Percentiles rank a stretch among this genome's conserved stretches.
Evolutionary conservation across 2,888 invertebrate species (phyloP).

Genomic region (Stenchaetothrips biformis): DNA sequence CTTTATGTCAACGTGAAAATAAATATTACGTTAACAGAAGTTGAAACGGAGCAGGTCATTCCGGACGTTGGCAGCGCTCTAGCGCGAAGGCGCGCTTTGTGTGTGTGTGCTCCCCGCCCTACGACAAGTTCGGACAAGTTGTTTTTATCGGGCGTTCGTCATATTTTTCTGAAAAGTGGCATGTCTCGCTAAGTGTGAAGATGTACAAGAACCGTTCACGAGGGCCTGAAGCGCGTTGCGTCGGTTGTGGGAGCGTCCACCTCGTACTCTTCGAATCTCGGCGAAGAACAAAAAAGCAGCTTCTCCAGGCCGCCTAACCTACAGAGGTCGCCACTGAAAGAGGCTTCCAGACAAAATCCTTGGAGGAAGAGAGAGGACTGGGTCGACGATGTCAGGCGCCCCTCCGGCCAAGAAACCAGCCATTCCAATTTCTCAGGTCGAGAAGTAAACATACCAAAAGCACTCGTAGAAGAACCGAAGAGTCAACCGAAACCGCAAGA

Average conservation of each 20-base stretch:
- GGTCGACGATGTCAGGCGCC: not conserved
- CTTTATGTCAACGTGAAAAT: not conserved
- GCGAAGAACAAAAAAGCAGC: not conserved
- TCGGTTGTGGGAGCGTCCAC: not conserved
- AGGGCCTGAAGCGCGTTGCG: not conserved
- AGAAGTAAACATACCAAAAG: not conserved
- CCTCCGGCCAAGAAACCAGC: not conserved
- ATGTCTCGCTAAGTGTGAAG: not conserved
- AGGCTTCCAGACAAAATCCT: not conserved
- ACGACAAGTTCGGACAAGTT: not conserved
- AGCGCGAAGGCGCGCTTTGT: not conserved
- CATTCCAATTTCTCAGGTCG: not conserved
- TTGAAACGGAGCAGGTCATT: not conserved
- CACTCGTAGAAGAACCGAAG: not conserved
- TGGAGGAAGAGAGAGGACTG: not conserved
- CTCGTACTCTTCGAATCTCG: not conserved
- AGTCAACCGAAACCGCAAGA: not conserved
- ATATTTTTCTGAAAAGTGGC: not conserved
- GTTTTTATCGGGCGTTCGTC: not conserved
- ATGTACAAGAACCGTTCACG: conserved; percentile 8
- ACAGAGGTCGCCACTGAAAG: not conserved
- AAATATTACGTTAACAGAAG: not conserved
- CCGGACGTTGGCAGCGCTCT: not conserved
- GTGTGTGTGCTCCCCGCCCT: not conserved
- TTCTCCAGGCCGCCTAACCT: not conserved